A percentile compares a stretch with the other conserved stretches of the same genome.
These are phyloP conservation scores for Agonopterix alstromeriana DNA, from an alignment of 2,888 invertebrate species.

Conservation along the genomic window DNA sequence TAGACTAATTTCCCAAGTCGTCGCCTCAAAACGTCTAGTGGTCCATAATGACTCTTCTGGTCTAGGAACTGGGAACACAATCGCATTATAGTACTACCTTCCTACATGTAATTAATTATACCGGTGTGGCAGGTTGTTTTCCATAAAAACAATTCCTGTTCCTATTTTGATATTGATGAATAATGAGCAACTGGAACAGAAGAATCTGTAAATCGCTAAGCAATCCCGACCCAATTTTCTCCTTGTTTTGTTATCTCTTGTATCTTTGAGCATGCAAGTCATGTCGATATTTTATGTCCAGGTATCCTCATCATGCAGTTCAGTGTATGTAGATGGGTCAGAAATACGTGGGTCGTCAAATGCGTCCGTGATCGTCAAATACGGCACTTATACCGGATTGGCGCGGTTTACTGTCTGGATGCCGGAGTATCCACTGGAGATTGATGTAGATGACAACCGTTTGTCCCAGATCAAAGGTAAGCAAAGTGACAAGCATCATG, in stretches of 20 bases:
- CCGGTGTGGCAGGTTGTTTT: too few relatives aligned
- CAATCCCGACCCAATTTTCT: constrained; percentile 5
- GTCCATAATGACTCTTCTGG: too few relatives aligned
- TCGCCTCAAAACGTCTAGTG: too few relatives aligned
- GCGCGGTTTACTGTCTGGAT: constrained; percentile 97
- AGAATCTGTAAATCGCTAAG: background rate
- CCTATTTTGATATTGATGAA: too few relatives aligned
- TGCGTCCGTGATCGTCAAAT: constrained; percentile 94
- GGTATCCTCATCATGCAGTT: constrained; percentile 97
- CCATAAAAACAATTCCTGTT: too few relatives aligned
- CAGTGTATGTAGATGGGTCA: constrained; percentile 96
- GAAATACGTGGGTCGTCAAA: constrained; percentile 96
- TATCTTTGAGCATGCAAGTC: too few relatives aligned
- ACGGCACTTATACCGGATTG: constrained; percentile 92
- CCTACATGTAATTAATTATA: too few relatives aligned
- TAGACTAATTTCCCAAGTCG: too few relatives aligned
- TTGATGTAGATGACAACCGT: constrained; percentile 91
- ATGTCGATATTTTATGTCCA: constrained; percentile 40
- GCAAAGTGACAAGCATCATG: background rate
- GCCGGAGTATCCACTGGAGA: constrained; percentile 95
- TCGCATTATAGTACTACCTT: too few relatives aligned
- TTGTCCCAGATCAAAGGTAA: constrained; percentile 91
- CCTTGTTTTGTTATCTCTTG: background rate
- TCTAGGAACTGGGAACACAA: too few relatives aligned
- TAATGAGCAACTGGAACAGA: constrained; percentile 6